phyloP scores from a whole-genome alignment of 2,888 invertebrate genomes.

The Harpalus rubripes region DNA sequence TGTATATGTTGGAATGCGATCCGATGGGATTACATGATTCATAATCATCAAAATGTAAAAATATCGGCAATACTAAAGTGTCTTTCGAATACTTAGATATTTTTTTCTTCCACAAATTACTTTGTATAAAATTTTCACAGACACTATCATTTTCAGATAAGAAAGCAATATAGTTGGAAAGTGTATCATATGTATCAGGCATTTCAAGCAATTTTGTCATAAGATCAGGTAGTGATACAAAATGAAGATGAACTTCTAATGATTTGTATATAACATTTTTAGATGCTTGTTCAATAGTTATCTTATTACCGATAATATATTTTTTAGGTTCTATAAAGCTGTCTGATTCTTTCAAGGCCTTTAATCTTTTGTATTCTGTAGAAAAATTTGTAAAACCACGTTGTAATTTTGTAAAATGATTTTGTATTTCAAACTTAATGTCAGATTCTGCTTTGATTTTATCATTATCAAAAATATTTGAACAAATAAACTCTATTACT shows the following conservation, averaged over 20 bases:
- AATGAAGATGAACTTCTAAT: constrained; percentile 15
- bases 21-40: constrained; percentile 19
- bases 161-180: constrained; percentile 9
- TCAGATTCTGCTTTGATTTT: too few species aligned
- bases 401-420: too few species aligned
- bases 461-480: too few species aligned
- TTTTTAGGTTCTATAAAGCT: too few species aligned
- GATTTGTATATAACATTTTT: too few species aligned
- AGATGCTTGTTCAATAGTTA: too few species aligned
- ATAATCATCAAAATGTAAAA: constrained; percentile 15
- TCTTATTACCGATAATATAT: too few species aligned
- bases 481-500: too few species aligned
- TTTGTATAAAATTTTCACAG: constrained; percentile 15
- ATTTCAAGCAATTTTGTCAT: neutral
- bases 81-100: constrained; percentile 5
- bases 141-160: neutral
- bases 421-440: too few species aligned
- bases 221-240: neutral
- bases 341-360: too few species aligned
- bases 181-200: neutral
- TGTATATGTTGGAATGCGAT: neutral
- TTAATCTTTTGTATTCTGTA: too few species aligned
- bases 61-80: neutral
- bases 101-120: neutral
- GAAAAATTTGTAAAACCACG: too few species aligned